Conservation (phyloP, 2,888 invertebrate species). For the Pantelozetes paolii region DNA sequence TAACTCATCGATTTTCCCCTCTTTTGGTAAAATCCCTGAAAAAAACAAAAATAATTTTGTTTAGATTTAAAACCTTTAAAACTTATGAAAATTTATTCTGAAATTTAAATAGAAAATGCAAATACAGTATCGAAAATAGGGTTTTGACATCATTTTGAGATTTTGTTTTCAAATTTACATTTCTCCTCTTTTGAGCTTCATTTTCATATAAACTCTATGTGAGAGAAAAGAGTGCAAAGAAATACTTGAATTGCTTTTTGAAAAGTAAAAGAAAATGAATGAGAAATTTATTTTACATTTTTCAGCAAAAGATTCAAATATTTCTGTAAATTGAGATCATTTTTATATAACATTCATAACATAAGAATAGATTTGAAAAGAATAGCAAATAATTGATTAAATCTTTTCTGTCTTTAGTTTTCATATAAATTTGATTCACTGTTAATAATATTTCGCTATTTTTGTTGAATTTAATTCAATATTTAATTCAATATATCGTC, state of each 20-base stretch:
- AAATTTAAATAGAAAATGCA: conserved; percentile 25
- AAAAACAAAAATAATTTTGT: conserved; percentile 19
- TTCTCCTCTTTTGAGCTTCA: neutral
- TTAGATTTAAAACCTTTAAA: conserved; percentile 5
- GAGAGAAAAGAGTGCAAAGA: too few relatives aligned
- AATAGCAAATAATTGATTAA: neutral
- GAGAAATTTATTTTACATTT: neutral
- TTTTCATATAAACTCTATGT: too few relatives aligned
- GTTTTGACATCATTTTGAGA: conserved; percentile 31
- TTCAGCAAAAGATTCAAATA: too few relatives aligned
- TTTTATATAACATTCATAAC: too few relatives aligned
- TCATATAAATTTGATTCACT: too few relatives aligned
- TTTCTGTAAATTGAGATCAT: conserved; percentile 4
- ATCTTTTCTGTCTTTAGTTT: neutral
- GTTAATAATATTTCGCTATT: too few relatives aligned
- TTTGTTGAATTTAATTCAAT: too few relatives aligned
- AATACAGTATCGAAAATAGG: conserved; percentile 19
- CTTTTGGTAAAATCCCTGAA: neutral
- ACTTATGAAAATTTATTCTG: conserved; percentile 32
- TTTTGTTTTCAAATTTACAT: conserved; percentile 32
- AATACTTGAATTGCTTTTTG: conserved; percentile 1
- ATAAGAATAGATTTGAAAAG: too few relatives aligned
- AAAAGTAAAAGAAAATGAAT: neutral
- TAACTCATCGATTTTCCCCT: conserved; percentile 11
- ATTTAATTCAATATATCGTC: too few relatives aligned